These are phyloP conservation scores for Orius insidiosus DNA, from an alignment of 1,140 invertebrate genomes.

Conservation along the genomic window DNA sequence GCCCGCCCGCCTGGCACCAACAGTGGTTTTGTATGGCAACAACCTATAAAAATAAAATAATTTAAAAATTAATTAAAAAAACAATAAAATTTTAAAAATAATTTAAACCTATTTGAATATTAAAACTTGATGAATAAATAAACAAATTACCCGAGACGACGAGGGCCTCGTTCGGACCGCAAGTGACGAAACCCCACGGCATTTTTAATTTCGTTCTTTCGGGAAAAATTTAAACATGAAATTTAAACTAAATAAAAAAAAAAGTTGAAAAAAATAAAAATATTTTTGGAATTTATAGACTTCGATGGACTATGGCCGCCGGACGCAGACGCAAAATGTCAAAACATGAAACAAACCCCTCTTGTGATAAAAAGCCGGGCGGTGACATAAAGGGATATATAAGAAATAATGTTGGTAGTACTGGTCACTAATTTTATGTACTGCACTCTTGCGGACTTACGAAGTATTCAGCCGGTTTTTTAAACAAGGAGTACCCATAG, in stretches of 20 bases:
- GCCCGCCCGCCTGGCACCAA: constrained; percentile 87
- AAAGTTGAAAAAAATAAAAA: too few species aligned
- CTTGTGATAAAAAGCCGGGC: too few species aligned
- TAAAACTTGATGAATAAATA: not conserved
- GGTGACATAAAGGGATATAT: too few species aligned
- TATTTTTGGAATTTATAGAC: too few species aligned
- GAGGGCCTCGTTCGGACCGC: constrained; percentile 91
- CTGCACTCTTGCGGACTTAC: too few species aligned
- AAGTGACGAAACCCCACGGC: constrained; percentile 90
- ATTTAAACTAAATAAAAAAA: not conserved
- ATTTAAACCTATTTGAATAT: not conserved
- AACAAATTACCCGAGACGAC: constrained; percentile 75
- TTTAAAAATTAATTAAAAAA: not conserved
- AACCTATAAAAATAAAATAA: constrained; percentile 41
- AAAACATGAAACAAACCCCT: too few species aligned
- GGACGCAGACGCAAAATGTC: too few species aligned
- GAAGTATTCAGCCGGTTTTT: too few species aligned
- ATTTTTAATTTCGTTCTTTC: constrained; percentile 28
- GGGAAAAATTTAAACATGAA: not conserved
- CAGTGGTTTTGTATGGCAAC: constrained; percentile 76
- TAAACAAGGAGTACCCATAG: too few species aligned
- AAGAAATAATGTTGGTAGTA: too few species aligned
- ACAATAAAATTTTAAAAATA: not conserved
- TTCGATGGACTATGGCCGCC: too few species aligned
- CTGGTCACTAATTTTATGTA: too few species aligned